Percentiles rank a stretch among this genome's conserved stretches.
phyloP scores from a whole-genome alignment of 2,888 invertebrate species.

The Melinaea marsaeus region DNA sequence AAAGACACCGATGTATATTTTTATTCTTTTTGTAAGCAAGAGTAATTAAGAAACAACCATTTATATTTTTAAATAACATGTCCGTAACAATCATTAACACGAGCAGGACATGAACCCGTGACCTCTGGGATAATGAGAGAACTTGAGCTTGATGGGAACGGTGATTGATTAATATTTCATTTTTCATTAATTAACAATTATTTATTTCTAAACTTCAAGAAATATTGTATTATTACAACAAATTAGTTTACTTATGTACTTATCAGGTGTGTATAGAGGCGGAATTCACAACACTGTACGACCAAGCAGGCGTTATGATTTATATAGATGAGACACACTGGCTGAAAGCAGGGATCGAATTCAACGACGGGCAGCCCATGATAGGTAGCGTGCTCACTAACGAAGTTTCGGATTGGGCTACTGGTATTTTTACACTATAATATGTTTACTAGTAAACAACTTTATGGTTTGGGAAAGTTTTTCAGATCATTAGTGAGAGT shows the following conservation, averaged over 20 bases:
- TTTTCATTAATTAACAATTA: too few relatives aligned
- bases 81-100: too few relatives aligned
- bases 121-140: too few relatives aligned
- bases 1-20: too few relatives aligned
- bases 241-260: constrained; percentile 8
- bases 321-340: constrained; percentile 63
- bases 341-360: constrained; percentile 65
- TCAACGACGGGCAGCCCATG: constrained; percentile 63
- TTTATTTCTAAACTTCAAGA: too few relatives aligned
- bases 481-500: too few relatives aligned
- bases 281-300: constrained; percentile 54
- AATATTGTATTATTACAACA: neutral
- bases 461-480: neutral
- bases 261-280: constrained; percentile 57
- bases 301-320: constrained; percentile 67
- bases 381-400: constrained; percentile 61
- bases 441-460: neutral
- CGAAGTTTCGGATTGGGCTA: constrained; percentile 61
- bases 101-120: too few relatives aligned
- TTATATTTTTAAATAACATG: too few relatives aligned
- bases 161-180: too few relatives aligned
- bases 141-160: too few relatives aligned
- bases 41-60: too few relatives aligned
- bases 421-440: constrained; percentile 43
- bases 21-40: too few relatives aligned